Percentiles rank a stretch among this genome's conserved stretches.
phyloP scores from a whole-genome alignment of 2,888 invertebrate species.

The Fragum sueziense region DNA sequence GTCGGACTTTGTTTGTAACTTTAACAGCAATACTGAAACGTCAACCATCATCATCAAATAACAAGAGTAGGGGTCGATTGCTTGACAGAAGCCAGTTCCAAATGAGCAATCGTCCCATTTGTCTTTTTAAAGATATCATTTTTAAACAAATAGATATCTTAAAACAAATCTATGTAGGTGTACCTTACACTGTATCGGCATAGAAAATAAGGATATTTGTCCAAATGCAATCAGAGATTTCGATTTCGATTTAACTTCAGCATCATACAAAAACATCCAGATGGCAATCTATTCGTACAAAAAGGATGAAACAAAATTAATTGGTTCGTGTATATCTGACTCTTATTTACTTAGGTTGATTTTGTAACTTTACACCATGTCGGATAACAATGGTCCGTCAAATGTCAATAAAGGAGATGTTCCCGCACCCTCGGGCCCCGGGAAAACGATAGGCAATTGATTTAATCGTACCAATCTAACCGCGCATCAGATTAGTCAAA shows the following conservation, averaged over 20 bases:
- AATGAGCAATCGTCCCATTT: no score
- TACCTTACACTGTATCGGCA: neutral
- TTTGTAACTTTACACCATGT: constrained; percentile 8
- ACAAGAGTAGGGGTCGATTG: no score
- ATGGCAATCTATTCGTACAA: neutral
- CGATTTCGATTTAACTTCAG: neutral
- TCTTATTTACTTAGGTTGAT: constrained; percentile 18
- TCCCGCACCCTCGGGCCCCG: neutral
- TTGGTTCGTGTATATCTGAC: neutral
- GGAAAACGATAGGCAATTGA: neutral
- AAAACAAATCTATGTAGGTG: neutral
- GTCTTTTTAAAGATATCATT: neutral
- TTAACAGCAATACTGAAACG: no score
- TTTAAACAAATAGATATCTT: neutral
- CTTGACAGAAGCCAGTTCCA: no score
- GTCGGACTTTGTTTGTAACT: no score
- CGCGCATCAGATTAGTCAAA: neutral
- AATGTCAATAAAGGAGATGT: constrained; percentile 2
- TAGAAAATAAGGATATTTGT: neutral
- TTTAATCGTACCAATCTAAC: neutral
- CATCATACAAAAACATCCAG: neutral
- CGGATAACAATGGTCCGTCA: constrained; percentile 1
- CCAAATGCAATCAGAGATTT: neutral
- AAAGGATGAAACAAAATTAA: neutral
- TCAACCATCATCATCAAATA: no score